These are phyloP conservation scores for Chamaetylas fuelleborni DNA, from an alignment of 2,113 vertebrate species.

Conservation along the genomic window DNA sequence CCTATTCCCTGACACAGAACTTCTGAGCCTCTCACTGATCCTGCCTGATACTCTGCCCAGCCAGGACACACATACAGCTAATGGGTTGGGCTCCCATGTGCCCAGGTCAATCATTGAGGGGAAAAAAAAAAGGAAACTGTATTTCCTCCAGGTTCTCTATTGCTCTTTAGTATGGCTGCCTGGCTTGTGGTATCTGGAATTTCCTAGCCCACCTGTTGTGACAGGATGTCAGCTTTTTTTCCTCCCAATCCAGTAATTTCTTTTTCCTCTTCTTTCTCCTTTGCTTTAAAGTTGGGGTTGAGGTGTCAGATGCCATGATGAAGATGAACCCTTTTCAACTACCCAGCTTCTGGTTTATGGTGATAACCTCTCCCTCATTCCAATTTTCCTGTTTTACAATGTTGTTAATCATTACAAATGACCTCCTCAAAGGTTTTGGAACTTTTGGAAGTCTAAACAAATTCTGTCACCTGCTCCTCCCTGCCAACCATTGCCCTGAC, in stretches of 20 bases:
- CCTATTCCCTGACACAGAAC: not conserved
- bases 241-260: not conserved
- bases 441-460: not conserved
- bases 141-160: not conserved
- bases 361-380: not conserved
- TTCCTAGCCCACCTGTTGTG: not conserved
- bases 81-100: not conserved
- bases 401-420: not conserved
- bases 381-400: not conserved
- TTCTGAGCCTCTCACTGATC: not conserved
- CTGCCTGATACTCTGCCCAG: not conserved
- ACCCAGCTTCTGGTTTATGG: not conserved
- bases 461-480: not conserved
- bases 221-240: not conserved
- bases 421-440: not conserved
- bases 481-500: not conserved
- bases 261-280: not conserved
- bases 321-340: not conserved
- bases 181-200: not conserved
- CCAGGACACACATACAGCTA: not conserved
- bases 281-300: not conserved
- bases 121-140: not conserved
- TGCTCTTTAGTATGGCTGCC: not conserved
- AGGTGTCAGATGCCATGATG: not conserved
- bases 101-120: not conserved